A percentile compares a stretch with the other conserved stretches of the same genome.
phyloP scores from a whole-genome alignment of 2,888 invertebrate genomes.

The Empis stercorea region DNA sequence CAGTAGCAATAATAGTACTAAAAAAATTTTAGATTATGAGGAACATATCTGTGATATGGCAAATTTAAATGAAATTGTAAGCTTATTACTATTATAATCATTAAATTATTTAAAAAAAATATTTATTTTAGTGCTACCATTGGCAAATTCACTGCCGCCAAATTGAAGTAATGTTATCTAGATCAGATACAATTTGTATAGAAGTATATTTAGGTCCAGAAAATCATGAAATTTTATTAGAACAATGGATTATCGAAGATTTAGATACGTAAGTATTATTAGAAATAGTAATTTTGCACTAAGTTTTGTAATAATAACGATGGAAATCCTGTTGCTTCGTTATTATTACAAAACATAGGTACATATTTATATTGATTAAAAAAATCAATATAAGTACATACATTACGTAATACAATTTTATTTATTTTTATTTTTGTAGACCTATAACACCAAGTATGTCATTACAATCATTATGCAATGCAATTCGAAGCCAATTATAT shows the following conservation, averaged over 20 bases:
- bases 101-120: too few relatives aligned
- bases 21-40: conserved; percentile 25
- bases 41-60: conserved; percentile 38
- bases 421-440: conserved; percentile 15
- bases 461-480: conserved; percentile 70
- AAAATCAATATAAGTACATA: too few relatives aligned
- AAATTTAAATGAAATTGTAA: conserved; percentile 35
- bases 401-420: background rate
- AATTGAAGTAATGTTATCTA: conserved; percentile 31
- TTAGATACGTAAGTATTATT: conserved; percentile 28
- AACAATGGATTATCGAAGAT: conserved; percentile 35
- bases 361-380: too few relatives aligned
- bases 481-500: conserved; percentile 86
- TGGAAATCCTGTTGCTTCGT: too few relatives aligned
- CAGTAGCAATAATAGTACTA: too few relatives aligned
- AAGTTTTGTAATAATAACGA: too few relatives aligned
- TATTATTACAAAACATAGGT: too few relatives aligned
- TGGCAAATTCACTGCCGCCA: conserved; percentile 36
- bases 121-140: conserved; percentile 33
- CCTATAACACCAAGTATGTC: conserved; percentile 51
- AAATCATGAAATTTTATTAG: conserved; percentile 31
- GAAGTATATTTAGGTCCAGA: conserved; percentile 36
- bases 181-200: conserved; percentile 33
- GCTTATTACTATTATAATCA: too few relatives aligned
- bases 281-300: too few relatives aligned